Conservation (phyloP, 2,797 vertebrate species). For the Echiichthys vipera region DNA sequence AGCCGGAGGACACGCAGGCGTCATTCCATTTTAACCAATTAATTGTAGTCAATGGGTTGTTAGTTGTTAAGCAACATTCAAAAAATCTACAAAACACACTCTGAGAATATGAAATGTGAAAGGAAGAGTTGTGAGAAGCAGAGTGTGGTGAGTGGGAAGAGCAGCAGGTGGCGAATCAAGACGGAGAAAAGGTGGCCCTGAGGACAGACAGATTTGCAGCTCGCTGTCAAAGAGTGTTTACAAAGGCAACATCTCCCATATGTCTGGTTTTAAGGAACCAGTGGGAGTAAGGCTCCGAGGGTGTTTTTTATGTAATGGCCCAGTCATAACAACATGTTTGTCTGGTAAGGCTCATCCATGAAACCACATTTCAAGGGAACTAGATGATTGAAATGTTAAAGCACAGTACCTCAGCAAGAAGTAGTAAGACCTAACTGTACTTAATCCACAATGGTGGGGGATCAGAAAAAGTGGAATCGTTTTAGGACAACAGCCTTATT, state of each 20-base stretch:
- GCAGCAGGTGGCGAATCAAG: slow-evolving; percentile 2
- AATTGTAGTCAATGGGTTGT: neutral
- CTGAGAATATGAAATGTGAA: neutral
- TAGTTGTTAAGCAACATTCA: neutral
- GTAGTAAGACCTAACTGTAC: neutral
- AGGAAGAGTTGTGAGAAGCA: neutral
- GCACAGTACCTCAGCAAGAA: neutral
- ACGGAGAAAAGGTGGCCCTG: neutral
- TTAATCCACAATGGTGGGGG: neutral
- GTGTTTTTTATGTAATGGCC: neutral
- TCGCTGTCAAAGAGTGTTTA: neutral
- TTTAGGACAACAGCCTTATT: neutral
- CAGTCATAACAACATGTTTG: slow-evolving; percentile 57
- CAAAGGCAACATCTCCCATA: slow-evolving; percentile 25
- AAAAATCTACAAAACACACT: neutral
- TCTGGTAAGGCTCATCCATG: slow-evolving; percentile 18
- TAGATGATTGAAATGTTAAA: neutral
- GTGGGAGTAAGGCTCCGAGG: slow-evolving; percentile 32
- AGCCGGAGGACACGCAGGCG: neutral
- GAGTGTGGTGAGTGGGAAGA: neutral
- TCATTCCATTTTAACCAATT: neutral
- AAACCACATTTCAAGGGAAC: neutral
- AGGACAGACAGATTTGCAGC: slow-evolving; percentile 10
- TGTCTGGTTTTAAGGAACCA: slow-evolving; percentile 14
- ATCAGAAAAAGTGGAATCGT: slow-evolving; percentile 7